phyloP scores from a whole-genome alignment of 2,113 vertebrate genomes.

The Dendrocopos noguchii region DNA sequence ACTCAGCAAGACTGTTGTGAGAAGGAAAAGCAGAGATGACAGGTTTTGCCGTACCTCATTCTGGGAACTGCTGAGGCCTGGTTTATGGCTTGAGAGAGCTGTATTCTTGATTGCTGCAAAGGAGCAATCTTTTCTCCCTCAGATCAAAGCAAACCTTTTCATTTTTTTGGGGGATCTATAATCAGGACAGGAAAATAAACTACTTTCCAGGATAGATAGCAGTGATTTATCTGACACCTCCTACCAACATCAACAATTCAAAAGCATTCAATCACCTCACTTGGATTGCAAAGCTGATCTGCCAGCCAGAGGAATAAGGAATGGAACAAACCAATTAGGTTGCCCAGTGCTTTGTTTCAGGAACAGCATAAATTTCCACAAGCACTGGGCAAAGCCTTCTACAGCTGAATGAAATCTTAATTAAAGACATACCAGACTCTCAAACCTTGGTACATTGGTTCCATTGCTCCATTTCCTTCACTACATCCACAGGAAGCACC shows the following conservation, averaged over 20 bases:
- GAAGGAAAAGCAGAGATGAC: conserved; percentile 12
- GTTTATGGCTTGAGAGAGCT: conserved; percentile 17
- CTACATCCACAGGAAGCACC: not conserved
- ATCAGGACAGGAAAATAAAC: not conserved
- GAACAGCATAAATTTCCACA: not conserved
- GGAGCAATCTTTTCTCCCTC: not conserved
- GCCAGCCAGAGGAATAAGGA: not conserved
- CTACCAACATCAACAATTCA: not conserved
- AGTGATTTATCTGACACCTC: conserved; percentile 8
- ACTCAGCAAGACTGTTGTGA: not conserved
- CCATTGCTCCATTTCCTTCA: not conserved
- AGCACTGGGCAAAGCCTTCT: not conserved
- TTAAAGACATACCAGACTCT: not conserved
- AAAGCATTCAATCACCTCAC: not conserved
- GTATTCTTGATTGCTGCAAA: not conserved
- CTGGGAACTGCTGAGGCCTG: not conserved
- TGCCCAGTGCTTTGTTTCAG: not conserved
- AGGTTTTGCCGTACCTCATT: conserved; percentile 2
- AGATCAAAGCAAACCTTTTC: conserved; percentile 12
- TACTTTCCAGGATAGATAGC: not conserved
- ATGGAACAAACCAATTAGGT: not conserved
- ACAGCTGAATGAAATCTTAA: not conserved
- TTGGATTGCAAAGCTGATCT: not conserved
- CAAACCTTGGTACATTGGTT: not conserved
- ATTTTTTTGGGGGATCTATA: not conserved